These are phyloP conservation scores for Chromoteleia sp. DNA, from an alignment of 2,888 invertebrate species.

Conservation along the genomic window DNA sequence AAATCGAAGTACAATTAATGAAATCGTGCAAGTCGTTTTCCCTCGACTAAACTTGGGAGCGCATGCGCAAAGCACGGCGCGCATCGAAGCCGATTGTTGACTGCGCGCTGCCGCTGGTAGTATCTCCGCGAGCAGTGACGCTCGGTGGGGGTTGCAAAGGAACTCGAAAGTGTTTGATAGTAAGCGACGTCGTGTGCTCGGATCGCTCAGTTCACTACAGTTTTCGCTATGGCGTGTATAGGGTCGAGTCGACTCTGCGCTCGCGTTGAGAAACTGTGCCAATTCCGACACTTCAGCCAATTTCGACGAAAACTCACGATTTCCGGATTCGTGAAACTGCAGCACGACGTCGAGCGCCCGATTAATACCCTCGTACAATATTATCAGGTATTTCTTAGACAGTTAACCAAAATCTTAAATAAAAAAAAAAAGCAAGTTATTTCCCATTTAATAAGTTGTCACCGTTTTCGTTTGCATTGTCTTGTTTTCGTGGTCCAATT, in stretches of 20 bases:
- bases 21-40: slow-evolving; percentile 7
- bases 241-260: slow-evolving; percentile 91
- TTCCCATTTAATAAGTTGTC: too few relatives aligned
- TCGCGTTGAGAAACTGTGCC: slow-evolving; percentile 93
- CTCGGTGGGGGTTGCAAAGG: slow-evolving; percentile 76
- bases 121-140: slow-evolving; percentile 36
- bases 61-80: slow-evolving; percentile 39
- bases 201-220: slow-evolving; percentile 89
- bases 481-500: neutral
- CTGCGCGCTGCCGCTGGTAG: slow-evolving; percentile 20
- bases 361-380: slow-evolving; percentile 83
- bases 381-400: slow-evolving; percentile 85
- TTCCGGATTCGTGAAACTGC: slow-evolving; percentile 88
- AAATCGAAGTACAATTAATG: neutral
- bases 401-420: neutral
- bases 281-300: slow-evolving; percentile 88
- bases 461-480: neutral
- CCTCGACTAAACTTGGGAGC: slow-evolving; percentile 2
- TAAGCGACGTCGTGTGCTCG: slow-evolving; percentile 81
- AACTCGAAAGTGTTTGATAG: slow-evolving; percentile 79
- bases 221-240: slow-evolving; percentile 93
- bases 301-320: slow-evolving; percentile 88
- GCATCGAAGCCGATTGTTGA: slow-evolving; percentile 42
- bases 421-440: too few relatives aligned
- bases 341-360: slow-evolving; percentile 87